Evolutionary conservation across 2,888 invertebrate species (phyloP).

Genomic region (Theristus sp.): DNA sequence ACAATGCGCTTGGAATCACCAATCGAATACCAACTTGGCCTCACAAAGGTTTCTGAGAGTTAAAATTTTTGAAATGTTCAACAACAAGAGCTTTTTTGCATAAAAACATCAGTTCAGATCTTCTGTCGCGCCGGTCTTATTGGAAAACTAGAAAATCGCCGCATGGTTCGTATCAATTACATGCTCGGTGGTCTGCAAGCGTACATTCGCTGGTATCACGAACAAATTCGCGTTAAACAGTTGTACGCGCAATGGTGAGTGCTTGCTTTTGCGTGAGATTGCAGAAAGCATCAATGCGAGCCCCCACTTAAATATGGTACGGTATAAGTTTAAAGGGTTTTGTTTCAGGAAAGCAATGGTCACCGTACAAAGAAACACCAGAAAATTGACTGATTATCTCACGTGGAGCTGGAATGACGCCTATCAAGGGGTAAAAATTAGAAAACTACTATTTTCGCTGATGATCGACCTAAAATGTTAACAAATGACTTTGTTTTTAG

Average conservation of each 20-base stretch:
- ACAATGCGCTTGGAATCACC: conserved; percentile 10
- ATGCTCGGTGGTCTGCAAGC: conserved; percentile 18
- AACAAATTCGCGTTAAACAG: conserved; percentile 5
- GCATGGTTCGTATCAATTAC: conserved; percentile 10
- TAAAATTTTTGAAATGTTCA: too few relatives aligned
- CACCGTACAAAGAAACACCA: not conserved
- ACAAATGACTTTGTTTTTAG: too few relatives aligned
- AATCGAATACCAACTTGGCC: conserved; percentile 16
- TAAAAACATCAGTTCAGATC: not conserved
- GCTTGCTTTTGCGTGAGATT: too few relatives aligned
- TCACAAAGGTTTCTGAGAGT: conserved; percentile 12
- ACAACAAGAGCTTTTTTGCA: not conserved
- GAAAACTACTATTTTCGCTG: not conserved
- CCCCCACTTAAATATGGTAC: too few relatives aligned
- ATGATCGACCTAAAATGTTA: too few relatives aligned
- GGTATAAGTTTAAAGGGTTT: not conserved
- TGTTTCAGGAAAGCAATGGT: not conserved
- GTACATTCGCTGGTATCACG: conserved; percentile 14
- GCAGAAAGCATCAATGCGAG: too few relatives aligned
- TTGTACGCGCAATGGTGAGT: not conserved
- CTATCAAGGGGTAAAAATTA: not conserved
- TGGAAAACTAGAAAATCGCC: conserved; percentile 12
- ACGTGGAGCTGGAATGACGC: not conserved
- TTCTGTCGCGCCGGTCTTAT: conserved; percentile 23
- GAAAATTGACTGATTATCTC: not conserved